These are phyloP conservation scores for roundworm (Caenorhabditis elegans) DNA, from an alignment of 1,140 invertebrate genomes.

Conservation along the genomic window DNA sequence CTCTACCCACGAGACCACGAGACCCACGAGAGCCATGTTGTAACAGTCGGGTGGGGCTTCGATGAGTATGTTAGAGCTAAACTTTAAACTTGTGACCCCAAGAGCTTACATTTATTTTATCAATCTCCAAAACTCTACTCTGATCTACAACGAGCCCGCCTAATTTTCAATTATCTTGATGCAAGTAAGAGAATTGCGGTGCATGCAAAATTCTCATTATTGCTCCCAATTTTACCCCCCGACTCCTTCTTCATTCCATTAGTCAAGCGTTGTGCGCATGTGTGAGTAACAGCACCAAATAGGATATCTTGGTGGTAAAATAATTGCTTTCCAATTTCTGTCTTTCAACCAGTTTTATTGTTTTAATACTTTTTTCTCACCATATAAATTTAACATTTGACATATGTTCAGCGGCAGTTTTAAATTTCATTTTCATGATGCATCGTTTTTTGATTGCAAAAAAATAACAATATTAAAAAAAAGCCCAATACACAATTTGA, in stretches of 20 bases:
- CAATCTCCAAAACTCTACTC: not conserved
- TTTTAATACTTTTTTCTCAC: not conserved
- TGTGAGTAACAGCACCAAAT: too few species aligned
- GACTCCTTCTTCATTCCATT: not conserved
- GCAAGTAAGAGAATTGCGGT: not conserved
- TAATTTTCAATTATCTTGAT: conserved; percentile 17
- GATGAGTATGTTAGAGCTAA: not conserved
- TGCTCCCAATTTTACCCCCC: not conserved
- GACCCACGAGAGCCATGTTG: not conserved
- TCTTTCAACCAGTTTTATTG: not conserved
- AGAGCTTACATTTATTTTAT: not conserved
- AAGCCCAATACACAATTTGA: too few species aligned
- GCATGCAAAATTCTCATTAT: not conserved
- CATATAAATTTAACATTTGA: too few species aligned
- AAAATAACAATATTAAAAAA: too few species aligned
- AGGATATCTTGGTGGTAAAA: not conserved
- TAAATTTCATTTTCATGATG: too few species aligned
- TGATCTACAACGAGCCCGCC: not conserved
- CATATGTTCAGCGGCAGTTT: too few species aligned
- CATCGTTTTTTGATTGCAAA: too few species aligned
- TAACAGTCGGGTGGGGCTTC: conserved; percentile 18
- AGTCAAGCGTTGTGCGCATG: not conserved
- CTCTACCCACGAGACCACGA: too few species aligned
- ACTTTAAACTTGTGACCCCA: not conserved
- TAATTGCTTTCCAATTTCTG: not conserved